A percentile compares a stretch with the other conserved stretches of the same genome.
Evolutionary conservation across 2,888 invertebrate species (phyloP).

Genomic region (Bombylius discolor): DNA sequence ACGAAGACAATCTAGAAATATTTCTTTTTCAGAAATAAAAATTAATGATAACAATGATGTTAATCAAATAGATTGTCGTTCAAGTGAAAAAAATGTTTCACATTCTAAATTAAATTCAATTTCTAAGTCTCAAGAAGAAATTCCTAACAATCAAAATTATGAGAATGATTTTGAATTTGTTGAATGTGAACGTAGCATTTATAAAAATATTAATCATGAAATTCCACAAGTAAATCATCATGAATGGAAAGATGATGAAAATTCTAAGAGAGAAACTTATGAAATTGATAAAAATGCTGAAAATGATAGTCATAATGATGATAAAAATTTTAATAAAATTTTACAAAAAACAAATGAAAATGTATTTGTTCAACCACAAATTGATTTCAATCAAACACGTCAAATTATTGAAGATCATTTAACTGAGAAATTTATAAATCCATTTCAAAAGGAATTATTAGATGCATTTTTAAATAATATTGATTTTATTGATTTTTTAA

Average conservation of each 20-base stretch:
- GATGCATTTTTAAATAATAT: slow-evolving; percentile 55
- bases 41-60: too few relatives aligned
- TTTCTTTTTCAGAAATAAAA: too few relatives aligned
- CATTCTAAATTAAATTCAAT: too few relatives aligned
- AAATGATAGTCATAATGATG: slow-evolving; percentile 7
- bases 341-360: slow-evolving; percentile 15
- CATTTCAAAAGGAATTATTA: slow-evolving; percentile 62
- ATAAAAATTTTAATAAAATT: slow-evolving; percentile 6
- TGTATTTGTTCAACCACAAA: neutral
- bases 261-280: too few relatives aligned
- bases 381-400: slow-evolving; percentile 21
- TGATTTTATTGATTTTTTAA: slow-evolving; percentile 52
- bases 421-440: slow-evolving; percentile 47
- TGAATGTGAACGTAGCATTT: neutral
- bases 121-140: too few relatives aligned
- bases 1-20: neutral
- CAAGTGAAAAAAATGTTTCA: too few relatives aligned
- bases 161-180: too few relatives aligned
- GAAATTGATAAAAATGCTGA: neutral
- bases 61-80: too few relatives aligned
- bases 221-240: neutral
- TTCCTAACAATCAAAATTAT: too few relatives aligned
- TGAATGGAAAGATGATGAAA: neutral
- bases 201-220: neutral
- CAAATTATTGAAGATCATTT: slow-evolving; percentile 19